Base-by-base conservation (phyloP, 2,113 vertebrate genomes). In the Callionymus lyra region DNA sequence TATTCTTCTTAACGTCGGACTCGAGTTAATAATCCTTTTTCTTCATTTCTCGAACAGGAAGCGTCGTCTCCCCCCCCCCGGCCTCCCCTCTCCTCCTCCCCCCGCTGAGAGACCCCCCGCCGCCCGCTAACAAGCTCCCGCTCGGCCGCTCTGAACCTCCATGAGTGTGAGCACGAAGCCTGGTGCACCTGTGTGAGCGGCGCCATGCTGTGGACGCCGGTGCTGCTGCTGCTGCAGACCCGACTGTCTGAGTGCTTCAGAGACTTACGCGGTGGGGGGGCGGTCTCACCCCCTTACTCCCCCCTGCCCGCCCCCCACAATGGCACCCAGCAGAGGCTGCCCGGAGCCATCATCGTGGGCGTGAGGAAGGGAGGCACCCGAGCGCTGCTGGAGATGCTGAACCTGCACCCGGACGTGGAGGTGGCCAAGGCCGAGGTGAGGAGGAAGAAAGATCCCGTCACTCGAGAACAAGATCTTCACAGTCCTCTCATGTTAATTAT, bases 311-410 rank as follows among this genome's bases (percentile, higher is more conserved):
- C 72, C 6, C 56, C 59, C 12, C 33, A 58, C 18, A 82, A 73
- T 9, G 55, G 50, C 57, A 79, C 70, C 35, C 49, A 59, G 45
- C 84, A 82, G 57, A 78, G 80, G 18, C 64, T 87, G 21, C 88
- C 87, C 0, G 78, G 81, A 15, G 82, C 84, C 3, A 82, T 89
- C 37, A 89, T 89, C 47, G 86, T 89, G 2, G 88, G 88, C 0
- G 88, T 87, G 33, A 62, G 88, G 13, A 89, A 89, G 52, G 87
- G 86, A 0, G 88, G 88, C 54, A 89, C 88, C 0, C 79, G 88
- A 34, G 88, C 86, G 3, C 70, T 88, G 47, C 70, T 88, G 43
- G 86, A 88, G 70, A 88, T 88, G 88, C 84, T 89, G 16, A 85
- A 82, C 61, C 76, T 89, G 32, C 88, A 89, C 45, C 86, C 87